These are phyloP conservation scores for Drosophila triauraria DNA, from an alignment of 1,140 invertebrate genomes.

Conservation along the genomic window DNA sequence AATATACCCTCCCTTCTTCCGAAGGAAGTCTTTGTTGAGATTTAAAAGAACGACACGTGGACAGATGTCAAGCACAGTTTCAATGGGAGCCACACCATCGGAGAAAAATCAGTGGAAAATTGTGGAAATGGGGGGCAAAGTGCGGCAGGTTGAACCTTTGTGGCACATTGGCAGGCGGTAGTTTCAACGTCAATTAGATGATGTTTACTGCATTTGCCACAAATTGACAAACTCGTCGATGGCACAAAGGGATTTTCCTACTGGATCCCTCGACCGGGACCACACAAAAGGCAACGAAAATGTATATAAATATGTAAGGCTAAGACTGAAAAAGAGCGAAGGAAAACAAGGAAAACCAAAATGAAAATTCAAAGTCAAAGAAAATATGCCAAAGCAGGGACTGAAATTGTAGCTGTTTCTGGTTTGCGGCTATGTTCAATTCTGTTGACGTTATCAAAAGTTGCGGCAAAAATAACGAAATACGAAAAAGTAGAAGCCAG, in stretches of 20 bases:
- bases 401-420: constrained; percentile 49
- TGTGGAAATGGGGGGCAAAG: background rate
- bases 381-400: constrained; percentile 61
- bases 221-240: constrained; percentile 75
- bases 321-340: constrained; percentile 9
- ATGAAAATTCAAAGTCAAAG: constrained; percentile 70
- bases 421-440: constrained; percentile 76
- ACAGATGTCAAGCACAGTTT: constrained; percentile 52
- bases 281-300: constrained; percentile 25
- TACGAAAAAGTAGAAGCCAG: constrained; percentile 14
- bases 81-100: background rate
- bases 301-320: constrained; percentile 54
- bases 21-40: constrained; percentile 1
- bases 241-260: constrained; percentile 42
- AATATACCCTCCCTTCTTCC: background rate
- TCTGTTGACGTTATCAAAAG: constrained; percentile 81
- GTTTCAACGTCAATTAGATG: constrained; percentile 80
- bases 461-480: constrained; percentile 54
- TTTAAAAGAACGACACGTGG: constrained; percentile 31
- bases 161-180: constrained; percentile 48
- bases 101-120: background rate
- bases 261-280: constrained; percentile 8
- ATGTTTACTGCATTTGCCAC: constrained; percentile 79
- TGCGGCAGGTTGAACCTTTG: constrained; percentile 17
- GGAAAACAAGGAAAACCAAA: constrained; percentile 32